Base-by-base conservation (phyloP, 2,888 invertebrate genomes). In the Notocelia uddmanniana region DNA sequence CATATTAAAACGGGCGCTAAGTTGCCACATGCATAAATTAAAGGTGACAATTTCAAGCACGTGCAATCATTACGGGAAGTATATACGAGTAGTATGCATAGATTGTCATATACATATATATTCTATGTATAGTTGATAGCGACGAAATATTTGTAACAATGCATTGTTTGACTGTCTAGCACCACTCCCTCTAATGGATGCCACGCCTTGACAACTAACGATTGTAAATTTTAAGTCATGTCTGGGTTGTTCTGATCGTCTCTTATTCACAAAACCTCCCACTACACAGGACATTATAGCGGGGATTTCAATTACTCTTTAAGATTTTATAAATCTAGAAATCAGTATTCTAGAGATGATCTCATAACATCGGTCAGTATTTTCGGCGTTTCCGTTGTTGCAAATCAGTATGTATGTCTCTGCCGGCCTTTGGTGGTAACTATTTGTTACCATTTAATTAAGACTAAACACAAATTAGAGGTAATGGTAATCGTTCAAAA, bases 41-140 rank as follows among this genome's bases (percentile, higher is more conserved):
- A 67, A 62, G 62, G 10, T 37, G 34, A 69, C 60, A 59, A 73
- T 73, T 75, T 71, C 9, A 68, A 69, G 58, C 70, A 73, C 71
- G 76, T 37, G 41, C 48, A 13, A 41, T 45, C 31, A 48, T 54
- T 68, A 60, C 68, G 59, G 60, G 50, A 69, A 45, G 54, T 34
- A 66, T 34, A 34, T 52, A n/a, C n/a, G n/a, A n/a, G n/a, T n/a
- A n/a, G 15, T 15, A 9, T 23, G 54, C n/a, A 55, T 31, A n/a
- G n/a, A 31, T 5, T n/a, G 11, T 11, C 18, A 10, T 26, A 55
- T 11, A 26, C 0, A n/a, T 55, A 57, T 57, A 23, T 23, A 13
- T 21, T 23, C 2, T 34, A 31, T 18, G 26, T 34, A 58, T 58
- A 8, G 59, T 18, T 45, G 45, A 69, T 63, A 64, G 63, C 52